Conservation (phyloP, 2,888 invertebrate genomes). For the Epinotia nisella region DNA sequence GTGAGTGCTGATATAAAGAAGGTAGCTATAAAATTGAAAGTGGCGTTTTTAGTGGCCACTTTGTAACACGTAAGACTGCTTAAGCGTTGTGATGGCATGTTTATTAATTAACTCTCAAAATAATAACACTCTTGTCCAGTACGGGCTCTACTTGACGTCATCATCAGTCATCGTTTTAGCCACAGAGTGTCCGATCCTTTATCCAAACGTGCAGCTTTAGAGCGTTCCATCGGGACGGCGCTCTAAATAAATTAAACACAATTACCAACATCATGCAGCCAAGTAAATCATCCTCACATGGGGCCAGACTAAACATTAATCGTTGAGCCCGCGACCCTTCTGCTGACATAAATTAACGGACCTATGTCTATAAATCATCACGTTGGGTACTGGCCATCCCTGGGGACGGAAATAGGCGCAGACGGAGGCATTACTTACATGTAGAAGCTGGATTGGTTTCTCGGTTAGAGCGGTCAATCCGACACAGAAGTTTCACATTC, state of each 20-base stretch:
- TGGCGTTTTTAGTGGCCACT: too few species aligned
- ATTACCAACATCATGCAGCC: conserved; percentile 18
- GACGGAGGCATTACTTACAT: conserved; percentile 25
- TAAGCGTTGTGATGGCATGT: too few species aligned
- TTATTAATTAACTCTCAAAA: too few species aligned
- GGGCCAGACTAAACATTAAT: conserved; percentile 35
- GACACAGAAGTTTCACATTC: too few species aligned
- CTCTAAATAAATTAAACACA: conserved; percentile 31
- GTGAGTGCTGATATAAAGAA: too few species aligned
- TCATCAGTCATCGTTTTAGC: too few species aligned
- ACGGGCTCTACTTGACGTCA: too few species aligned
- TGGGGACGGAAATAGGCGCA: conserved; percentile 16
- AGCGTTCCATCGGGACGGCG: background rate
- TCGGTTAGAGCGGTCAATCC: background rate
- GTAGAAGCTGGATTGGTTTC: conserved; percentile 11
- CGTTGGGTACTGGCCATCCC: conserved; percentile 17
- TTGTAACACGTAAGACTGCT: too few species aligned
- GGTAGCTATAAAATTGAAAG: too few species aligned
- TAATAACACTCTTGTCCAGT: too few species aligned
- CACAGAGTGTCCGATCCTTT: too few species aligned
- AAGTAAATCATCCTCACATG: conserved; percentile 34
- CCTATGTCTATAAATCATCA: conserved; percentile 38
- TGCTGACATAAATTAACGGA: conserved; percentile 41
- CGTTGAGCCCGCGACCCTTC: conserved; percentile 35
- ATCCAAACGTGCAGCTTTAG: background rate